Percentiles rank a stretch among this genome's conserved stretches.
These are phyloP conservation scores for Charanyca ferruginea DNA, from an alignment of 2,888 invertebrate species.

Conservation along the genomic window DNA sequence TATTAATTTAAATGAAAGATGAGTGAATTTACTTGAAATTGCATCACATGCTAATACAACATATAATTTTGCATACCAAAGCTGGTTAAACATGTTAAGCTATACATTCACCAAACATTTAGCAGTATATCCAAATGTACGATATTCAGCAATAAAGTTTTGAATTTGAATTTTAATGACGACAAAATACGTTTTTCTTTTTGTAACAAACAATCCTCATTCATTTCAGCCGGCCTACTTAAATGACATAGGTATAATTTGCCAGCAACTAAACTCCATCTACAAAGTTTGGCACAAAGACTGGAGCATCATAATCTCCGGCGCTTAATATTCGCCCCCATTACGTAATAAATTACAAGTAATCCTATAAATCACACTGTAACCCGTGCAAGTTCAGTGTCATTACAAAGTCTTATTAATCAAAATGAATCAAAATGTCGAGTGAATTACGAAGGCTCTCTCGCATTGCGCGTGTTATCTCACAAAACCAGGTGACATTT, in stretches of 20 bases:
- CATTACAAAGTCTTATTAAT: slow-evolving; percentile 75
- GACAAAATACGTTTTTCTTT: background rate
- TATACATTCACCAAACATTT: no score
- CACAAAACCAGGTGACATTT: slow-evolving; percentile 82
- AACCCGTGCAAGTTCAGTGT: slow-evolving; percentile 72
- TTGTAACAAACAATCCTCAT: background rate
- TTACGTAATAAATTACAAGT: slow-evolving; percentile 72
- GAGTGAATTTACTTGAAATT: no score
- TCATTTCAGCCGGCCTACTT: slow-evolving; percentile 9
- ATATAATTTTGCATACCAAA: no score
- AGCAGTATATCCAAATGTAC: no score
- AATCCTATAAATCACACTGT: slow-evolving; percentile 71
- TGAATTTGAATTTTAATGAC: background rate
- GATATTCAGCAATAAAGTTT: no score
- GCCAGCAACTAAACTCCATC: slow-evolving; percentile 38
- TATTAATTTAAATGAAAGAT: no score
- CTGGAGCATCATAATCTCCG: slow-evolving; percentile 59
- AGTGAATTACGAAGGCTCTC: slow-evolving; percentile 55
- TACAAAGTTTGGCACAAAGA: slow-evolving; percentile 52
- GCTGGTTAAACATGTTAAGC: no score
- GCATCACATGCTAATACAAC: no score
- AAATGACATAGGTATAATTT: slow-evolving; percentile 38
- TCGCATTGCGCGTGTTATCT: slow-evolving; percentile 77
- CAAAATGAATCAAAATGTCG: slow-evolving; percentile 76
- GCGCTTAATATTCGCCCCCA: slow-evolving; percentile 64